A percentile compares a stretch with the other conserved stretches of the same genome.
phyloP scores from a whole-genome alignment of 1,140 invertebrate species.

The Camponotus floridanus region DNA sequence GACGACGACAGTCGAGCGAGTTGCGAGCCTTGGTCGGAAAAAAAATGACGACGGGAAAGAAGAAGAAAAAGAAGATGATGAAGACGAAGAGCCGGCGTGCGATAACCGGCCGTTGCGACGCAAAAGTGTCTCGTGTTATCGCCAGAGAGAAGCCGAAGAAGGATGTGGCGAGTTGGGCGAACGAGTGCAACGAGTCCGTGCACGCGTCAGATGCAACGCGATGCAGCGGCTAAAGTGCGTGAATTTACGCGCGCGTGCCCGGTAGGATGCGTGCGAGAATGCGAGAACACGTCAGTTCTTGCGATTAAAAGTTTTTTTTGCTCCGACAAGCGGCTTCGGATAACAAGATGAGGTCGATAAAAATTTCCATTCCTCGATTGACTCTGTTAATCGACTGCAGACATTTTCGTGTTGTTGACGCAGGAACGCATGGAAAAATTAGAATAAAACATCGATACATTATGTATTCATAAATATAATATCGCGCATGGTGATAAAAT shows the following conservation, averaged over 20 bases:
- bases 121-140: conserved; percentile 63
- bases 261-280: neutral
- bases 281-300: neutral
- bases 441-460: neutral
- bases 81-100: conserved; percentile 41
- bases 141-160: conserved; percentile 47
- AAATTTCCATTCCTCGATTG: neutral
- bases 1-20: neutral
- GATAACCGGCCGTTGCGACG: conserved; percentile 39
- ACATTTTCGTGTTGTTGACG: neutral
- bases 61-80: conserved; percentile 8
- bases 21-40: neutral
- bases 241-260: conserved; percentile 22
- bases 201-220: conserved; percentile 29
- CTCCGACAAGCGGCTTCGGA: neutral
- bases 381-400: neutral
- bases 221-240: conserved; percentile 32
- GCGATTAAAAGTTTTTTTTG: neutral
- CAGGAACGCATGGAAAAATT: neutral
- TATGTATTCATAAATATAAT: neutral
- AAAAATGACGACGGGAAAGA: conserved; percentile 11
- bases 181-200: conserved; percentile 65
- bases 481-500: neutral
- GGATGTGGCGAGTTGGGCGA: conserved; percentile 56
- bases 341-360: neutral